Evolutionary conservation across 2,888 invertebrate species (phyloP).

Genomic region (Acrobasis repandana): DNA sequence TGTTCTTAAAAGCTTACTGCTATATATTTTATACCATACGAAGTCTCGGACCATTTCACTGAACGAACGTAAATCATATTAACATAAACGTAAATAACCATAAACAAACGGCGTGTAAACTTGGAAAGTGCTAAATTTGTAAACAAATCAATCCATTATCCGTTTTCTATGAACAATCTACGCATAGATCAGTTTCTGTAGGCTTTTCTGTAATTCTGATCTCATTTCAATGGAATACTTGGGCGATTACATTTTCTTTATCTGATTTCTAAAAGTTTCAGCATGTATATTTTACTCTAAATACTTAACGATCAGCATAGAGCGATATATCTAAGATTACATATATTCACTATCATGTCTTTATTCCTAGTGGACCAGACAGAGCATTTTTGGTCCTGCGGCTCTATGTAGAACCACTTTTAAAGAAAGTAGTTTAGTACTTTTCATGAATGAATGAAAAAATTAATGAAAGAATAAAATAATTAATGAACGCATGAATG

Average conservation of each 20-base stretch:
- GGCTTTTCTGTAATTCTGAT: not conserved
- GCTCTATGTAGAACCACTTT: too few relatives aligned
- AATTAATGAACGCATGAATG: too few relatives aligned
- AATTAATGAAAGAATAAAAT: too few relatives aligned
- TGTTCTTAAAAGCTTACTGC: not conserved
- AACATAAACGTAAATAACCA: slow-evolving; percentile 14
- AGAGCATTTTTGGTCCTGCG: too few relatives aligned
- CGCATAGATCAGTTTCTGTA: not conserved
- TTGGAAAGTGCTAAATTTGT: slow-evolving; percentile 16
- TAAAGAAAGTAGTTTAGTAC: too few relatives aligned
- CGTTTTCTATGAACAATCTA: slow-evolving; percentile 15
- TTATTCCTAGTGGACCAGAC: too few relatives aligned
- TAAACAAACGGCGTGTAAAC: not conserved
- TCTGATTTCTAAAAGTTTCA: not conserved
- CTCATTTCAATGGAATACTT: not conserved
- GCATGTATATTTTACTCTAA: too few relatives aligned
- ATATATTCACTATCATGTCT: too few relatives aligned
- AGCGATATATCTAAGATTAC: too few relatives aligned
- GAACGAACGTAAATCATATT: not conserved
- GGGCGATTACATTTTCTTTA: not conserved
- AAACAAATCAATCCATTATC: slow-evolving; percentile 14
- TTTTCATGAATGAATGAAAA: too few relatives aligned
- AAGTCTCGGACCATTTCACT: not conserved
- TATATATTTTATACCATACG: not conserved
- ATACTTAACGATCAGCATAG: too few relatives aligned